Evolutionary conservation across 2,797 vertebrate species (phyloP), one percentile per base, ranked within the genome.

Genomic region (Odontamblyopus rebecca): DNA sequence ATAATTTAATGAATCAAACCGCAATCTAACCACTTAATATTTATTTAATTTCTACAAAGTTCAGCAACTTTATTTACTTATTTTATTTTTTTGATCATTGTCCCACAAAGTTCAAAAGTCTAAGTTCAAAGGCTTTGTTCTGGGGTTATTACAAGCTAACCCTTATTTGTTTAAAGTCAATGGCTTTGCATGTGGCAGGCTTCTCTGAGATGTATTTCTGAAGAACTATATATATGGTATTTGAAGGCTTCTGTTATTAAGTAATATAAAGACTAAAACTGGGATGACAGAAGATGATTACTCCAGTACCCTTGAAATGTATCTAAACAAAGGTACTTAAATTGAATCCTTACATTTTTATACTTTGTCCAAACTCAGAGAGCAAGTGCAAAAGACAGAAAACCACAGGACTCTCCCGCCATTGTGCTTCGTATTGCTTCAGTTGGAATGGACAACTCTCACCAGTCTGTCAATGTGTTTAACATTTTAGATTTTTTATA

Each of bases 201-300:
- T 89, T 91, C 91, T 44, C 87, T 91, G 89, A 90, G 90, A 89
- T 89, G 78, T 86, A 85, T 89, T 86, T 80, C 80, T 81, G 51
- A 54, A 7, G 8, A n/a, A n/a, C n/a, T 8, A 54, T 50, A 5
- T 19, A 51, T 51, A 51, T 35, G 4, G 29, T 30, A 48, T 15
- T 48, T 48, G 11, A 48, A 48, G 1, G 8, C 8, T 38, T 8
- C 0, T n/a, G 7, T 50, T 44, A 13, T 44, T 13, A 13, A 44
- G 5, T 44, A 54, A 23, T n/a, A 2, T n/a, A 53, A 53, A 53
- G 18, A n/a, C 51, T 51, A 18, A 51, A 51, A 18, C 50, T 54
- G 51, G 19, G 18, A 54, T 65, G 4, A 41, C 1, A 54, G 30
- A 69, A 61, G 12, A 51, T 53, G 23, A 44, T 38, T 60, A 56